Percentiles rank a stretch among this genome's conserved stretches.
Conservation (phyloP, 2,797 vertebrate genomes). For the Sebastes oblongus region DNA sequence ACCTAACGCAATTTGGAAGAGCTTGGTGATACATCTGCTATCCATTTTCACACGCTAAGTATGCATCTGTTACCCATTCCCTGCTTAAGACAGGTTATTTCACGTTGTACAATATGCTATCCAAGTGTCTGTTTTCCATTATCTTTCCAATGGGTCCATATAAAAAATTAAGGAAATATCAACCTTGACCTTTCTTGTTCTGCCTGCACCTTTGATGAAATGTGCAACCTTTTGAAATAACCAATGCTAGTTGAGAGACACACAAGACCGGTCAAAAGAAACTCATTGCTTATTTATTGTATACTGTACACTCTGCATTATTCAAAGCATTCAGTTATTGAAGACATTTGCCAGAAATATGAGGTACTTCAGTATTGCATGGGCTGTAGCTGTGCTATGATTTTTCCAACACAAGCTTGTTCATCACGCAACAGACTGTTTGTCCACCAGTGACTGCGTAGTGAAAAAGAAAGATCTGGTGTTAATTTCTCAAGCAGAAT, state of each 20-base stretch:
- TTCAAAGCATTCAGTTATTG: conserved; percentile 52
- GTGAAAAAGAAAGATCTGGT: neutral
- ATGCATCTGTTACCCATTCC: conserved; percentile 25
- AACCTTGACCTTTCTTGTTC: conserved; percentile 49
- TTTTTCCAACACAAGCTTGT: conserved; percentile 32
- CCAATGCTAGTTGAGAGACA: conserved; percentile 32
- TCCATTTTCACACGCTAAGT: neutral
- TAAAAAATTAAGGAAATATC: conserved; percentile 15
- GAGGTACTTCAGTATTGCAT: conserved; percentile 15
- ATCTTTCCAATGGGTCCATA: neutral
- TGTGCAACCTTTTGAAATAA: conserved; percentile 37
- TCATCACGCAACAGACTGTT: conserved; percentile 33
- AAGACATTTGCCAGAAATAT: conserved; percentile 39
- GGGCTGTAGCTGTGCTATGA: conserved; percentile 14
- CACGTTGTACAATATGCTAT: conserved; percentile 9
- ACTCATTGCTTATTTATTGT: conserved; percentile 61
- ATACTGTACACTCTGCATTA: conserved; percentile 47
- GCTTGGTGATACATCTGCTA: neutral
- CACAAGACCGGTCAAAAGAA: conserved; percentile 25
- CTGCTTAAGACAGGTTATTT: conserved; percentile 19
- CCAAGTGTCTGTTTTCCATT: conserved; percentile 32
- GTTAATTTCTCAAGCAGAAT: neutral
- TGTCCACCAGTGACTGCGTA: conserved; percentile 13
- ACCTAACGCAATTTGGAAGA: neutral
- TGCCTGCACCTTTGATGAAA: conserved; percentile 48